Conservation (phyloP, 1,140 invertebrate genomes). For the Drosophila melanica region DNA sequence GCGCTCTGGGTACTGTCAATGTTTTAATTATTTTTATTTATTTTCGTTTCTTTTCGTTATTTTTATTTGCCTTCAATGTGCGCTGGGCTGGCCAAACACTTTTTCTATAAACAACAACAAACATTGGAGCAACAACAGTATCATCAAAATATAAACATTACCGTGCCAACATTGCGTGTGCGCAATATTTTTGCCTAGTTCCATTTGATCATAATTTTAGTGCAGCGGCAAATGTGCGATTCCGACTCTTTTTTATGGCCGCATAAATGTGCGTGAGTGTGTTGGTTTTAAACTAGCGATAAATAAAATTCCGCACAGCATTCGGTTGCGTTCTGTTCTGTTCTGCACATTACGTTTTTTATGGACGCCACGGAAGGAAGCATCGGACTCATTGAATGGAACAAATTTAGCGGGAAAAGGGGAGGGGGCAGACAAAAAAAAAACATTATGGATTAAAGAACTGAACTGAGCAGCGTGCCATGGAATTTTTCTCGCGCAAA, state of each 20-base stretch:
- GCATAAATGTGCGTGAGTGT: slow-evolving; percentile 28
- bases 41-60: slow-evolving; percentile 56
- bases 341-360: slow-evolving; percentile 43
- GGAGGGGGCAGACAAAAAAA: neutral
- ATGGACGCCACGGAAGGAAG: slow-evolving; percentile 64
- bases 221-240: slow-evolving; percentile 29
- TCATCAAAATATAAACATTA: neutral
- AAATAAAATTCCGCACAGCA: slow-evolving; percentile 48
- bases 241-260: slow-evolving; percentile 51
- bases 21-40: slow-evolving; percentile 76
- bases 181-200: slow-evolving; percentile 47
- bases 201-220: slow-evolving; percentile 68
- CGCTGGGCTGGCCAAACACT: slow-evolving; percentile 1
- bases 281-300: slow-evolving; percentile 59
- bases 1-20: slow-evolving; percentile 49
- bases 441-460: slow-evolving; percentile 46
- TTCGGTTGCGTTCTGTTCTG: slow-evolving; percentile 17
- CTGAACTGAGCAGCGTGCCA: neutral
- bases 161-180: slow-evolving; percentile 19
- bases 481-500: slow-evolving; percentile 43
- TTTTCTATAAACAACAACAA: slow-evolving; percentile 47
- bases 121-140: slow-evolving; percentile 31
- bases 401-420: slow-evolving; percentile 19
- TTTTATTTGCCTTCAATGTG: slow-evolving; percentile 67
- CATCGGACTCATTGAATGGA: slow-evolving; percentile 62